Conservation (phyloP, 2,888 invertebrate genomes). For the Deladenus siricidicola region DNA sequence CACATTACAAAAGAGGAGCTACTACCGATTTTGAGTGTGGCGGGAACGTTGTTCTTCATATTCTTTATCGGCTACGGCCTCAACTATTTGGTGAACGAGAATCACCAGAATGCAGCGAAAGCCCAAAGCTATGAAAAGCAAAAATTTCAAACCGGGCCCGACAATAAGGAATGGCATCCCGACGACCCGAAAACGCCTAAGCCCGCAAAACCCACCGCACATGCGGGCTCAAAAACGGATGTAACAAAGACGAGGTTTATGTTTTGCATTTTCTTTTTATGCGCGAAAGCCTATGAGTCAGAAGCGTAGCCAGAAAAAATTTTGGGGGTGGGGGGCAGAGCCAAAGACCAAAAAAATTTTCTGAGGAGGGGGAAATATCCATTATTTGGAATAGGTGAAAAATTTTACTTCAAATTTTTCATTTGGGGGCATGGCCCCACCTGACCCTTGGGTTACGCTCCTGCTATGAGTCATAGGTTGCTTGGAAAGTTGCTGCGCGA, state of each 20-base stretch:
- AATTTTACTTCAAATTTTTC: too few relatives aligned
- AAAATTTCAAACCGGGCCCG: background rate
- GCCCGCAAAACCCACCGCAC: background rate
- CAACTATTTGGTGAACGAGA: conserved; percentile 20
- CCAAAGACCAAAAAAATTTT: too few relatives aligned
- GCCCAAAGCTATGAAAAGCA: background rate
- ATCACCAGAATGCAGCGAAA: background rate
- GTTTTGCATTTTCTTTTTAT: too few relatives aligned
- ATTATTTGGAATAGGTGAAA: too few relatives aligned
- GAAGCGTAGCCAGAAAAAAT: too few relatives aligned
- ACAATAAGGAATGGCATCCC: conserved; percentile 45
- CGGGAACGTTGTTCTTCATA: conserved; percentile 39
- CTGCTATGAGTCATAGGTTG: too few relatives aligned
- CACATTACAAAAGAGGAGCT: conserved; percentile 47
- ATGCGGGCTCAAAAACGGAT: background rate
- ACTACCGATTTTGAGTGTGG: conserved; percentile 44
- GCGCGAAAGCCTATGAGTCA: too few relatives aligned
- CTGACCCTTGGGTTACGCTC: too few relatives aligned
- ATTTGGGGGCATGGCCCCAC: too few relatives aligned
- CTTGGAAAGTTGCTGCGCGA: too few relatives aligned
- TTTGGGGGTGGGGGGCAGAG: too few relatives aligned
- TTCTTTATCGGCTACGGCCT: conserved; percentile 30
- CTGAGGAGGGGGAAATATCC: too few relatives aligned
- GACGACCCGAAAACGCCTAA: conserved; percentile 42
- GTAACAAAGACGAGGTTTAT: background rate